Evolutionary conservation across 2,113 vertebrate genomes (phyloP).

Genomic region (Lagopus leucura): DNA sequence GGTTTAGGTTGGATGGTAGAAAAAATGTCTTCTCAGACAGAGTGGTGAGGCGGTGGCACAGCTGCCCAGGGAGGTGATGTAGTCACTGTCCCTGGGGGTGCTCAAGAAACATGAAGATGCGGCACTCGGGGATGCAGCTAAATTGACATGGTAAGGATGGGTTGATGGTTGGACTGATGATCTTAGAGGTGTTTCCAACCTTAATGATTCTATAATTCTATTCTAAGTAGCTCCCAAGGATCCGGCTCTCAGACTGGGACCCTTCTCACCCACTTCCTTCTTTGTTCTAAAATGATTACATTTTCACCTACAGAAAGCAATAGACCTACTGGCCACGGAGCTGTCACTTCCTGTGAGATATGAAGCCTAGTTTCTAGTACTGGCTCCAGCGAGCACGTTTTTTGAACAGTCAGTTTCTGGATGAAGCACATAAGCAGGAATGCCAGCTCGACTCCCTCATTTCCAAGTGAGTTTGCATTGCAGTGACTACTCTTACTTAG

Average conservation of each 20-base stretch:
- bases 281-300: not conserved
- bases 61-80: too few relatives aligned
- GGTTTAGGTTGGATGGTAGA: too few relatives aligned
- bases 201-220: too few relatives aligned
- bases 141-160: too few relatives aligned
- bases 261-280: not conserved
- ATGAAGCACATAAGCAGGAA: not conserved
- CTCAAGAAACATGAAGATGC: too few relatives aligned
- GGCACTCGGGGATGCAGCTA: too few relatives aligned
- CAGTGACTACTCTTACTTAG: not conserved
- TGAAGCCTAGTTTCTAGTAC: conserved; percentile 9
- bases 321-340: accelerated
- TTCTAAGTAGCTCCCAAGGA: not conserved
- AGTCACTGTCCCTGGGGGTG: too few relatives aligned
- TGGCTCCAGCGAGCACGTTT: not conserved
- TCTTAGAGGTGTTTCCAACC: too few relatives aligned
- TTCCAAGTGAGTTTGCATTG: not conserved
- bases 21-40: too few relatives aligned
- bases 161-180: too few relatives aligned
- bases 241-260: not conserved
- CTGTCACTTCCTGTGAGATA: not conserved
- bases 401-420: not conserved
- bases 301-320: not conserved
- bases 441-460: not conserved
- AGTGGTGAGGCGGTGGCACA: too few relatives aligned